Conservation (phyloP, 2,888 invertebrate genomes). For the Rotaria sp. region DNA sequence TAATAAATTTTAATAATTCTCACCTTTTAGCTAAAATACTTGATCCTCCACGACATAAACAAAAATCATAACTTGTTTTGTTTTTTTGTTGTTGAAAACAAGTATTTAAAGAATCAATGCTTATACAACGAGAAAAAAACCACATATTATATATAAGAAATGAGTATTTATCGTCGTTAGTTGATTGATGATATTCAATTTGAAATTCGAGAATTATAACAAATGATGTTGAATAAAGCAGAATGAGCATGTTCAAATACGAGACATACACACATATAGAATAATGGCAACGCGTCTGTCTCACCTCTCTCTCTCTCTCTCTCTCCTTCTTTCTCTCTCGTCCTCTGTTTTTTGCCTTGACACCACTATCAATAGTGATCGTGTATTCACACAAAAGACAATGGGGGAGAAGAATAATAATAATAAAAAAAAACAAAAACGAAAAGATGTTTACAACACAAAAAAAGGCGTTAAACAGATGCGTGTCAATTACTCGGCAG, state of each 20-base stretch:
- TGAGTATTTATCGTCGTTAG: not conserved
- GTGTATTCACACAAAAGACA: not conserved
- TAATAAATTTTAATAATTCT: not conserved
- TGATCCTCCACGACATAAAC: not conserved
- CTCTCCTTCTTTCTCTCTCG: not conserved
- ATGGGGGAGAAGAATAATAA: not conserved
- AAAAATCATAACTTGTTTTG: slow-evolving; percentile 12
- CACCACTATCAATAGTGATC: slow-evolving; percentile 9
- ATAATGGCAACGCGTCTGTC: slow-evolving; percentile 12
- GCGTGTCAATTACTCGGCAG: slow-evolving; percentile 7
- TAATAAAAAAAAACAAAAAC: not conserved
- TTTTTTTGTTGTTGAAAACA: slow-evolving; percentile 28
- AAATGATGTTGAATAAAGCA: not conserved
- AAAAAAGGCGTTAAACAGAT: slow-evolving; percentile 17
- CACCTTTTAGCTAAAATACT: not conserved
- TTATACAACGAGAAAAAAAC: slow-evolving; percentile 28
- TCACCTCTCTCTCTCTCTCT: not conserved
- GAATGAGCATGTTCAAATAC: slow-evolving; percentile 22
- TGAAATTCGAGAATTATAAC: slow-evolving; percentile 4
- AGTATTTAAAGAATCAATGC: slow-evolving; percentile 16
- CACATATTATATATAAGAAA: not conserved
- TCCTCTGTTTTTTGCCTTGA: not conserved
- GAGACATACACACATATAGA: not conserved
- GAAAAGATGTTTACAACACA: slow-evolving; percentile 1
- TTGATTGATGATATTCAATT: not conserved